Conservation (phyloP, 2,797 vertebrate species). For the Lagodon rhomboides region DNA sequence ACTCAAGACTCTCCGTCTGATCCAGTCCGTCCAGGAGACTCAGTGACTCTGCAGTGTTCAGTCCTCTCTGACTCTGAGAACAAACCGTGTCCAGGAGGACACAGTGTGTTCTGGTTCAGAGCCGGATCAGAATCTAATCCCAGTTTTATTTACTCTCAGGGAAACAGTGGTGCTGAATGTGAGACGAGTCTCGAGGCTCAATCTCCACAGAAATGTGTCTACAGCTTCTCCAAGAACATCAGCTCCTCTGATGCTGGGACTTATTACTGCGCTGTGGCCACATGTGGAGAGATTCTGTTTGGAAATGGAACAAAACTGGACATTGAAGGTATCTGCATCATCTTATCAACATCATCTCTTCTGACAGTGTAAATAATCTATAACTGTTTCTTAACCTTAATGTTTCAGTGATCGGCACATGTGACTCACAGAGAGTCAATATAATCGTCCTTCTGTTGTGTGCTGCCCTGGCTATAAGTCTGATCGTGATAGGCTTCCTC, state of each 20-base stretch:
- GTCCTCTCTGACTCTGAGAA: not conserved
- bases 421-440: not conserved
- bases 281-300: slow-evolving; percentile 40
- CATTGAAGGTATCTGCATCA: not conserved
- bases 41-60: slow-evolving; percentile 2
- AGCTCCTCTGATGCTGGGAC: slow-evolving; percentile 53
- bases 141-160: no score
- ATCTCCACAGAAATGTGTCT: slow-evolving; percentile 25
- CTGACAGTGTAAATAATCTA: no score
- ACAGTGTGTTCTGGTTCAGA: no score
- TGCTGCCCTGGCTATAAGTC: slow-evolving; percentile 3
- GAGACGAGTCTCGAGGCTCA: no score
- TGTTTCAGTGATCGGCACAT: not conserved
- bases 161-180: no score
- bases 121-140: no score
- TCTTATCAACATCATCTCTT: no score
- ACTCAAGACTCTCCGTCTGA: no score
- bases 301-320: not conserved
- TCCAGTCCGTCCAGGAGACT: not conserved
- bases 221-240: slow-evolving; percentile 42
- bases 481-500: slow-evolving; percentile 4
- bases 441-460: not conserved
- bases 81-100: not conserved
- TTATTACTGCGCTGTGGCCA: slow-evolving; percentile 66
- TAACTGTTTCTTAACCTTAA: not conserved